A percentile compares a stretch with the other conserved stretches of the same genome.
Evolutionary conservation across 2,113 vertebrate species (phyloP).

Genomic region (Salvelinus fontinalis): DNA sequence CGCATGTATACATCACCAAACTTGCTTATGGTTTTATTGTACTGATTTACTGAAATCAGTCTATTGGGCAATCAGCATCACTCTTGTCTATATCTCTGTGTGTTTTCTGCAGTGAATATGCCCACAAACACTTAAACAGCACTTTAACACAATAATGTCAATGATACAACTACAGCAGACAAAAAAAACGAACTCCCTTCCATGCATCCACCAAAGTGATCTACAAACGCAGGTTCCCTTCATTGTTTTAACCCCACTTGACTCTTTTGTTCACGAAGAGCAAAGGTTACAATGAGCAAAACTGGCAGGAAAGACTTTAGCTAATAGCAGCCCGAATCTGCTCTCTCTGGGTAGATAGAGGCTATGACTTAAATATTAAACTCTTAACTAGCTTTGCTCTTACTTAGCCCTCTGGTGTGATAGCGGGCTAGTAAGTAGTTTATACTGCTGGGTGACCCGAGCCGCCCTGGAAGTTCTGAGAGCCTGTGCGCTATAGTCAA

Average conservation of each 20-base stretch:
- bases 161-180: no score
- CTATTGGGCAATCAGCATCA: no score
- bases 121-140: no score
- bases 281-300: slow-evolving; percentile 28
- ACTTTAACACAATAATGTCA: slow-evolving; percentile 15
- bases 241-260: slow-evolving; percentile 30
- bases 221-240: slow-evolving; percentile 14
- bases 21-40: no score
- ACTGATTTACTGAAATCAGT: neutral
- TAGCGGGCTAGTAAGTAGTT: neutral
- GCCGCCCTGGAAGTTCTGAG: neutral
- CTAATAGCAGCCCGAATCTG: slow-evolving; percentile 35
- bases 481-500: no score
- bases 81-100: no score
- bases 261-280: slow-evolving; percentile 32
- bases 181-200: neutral
- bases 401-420: slow-evolving; percentile 22
- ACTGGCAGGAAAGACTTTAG: slow-evolving; percentile 34
- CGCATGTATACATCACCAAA: no score
- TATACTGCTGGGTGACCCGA: neutral
- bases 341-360: neutral
- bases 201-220: neutral
- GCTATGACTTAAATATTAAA: slow-evolving; percentile 36
- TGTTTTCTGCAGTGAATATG: no score
- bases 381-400: slow-evolving; percentile 45